Base-by-base conservation (phyloP, 2,113 vertebrate species). In the Hippolais icterina region DNA sequence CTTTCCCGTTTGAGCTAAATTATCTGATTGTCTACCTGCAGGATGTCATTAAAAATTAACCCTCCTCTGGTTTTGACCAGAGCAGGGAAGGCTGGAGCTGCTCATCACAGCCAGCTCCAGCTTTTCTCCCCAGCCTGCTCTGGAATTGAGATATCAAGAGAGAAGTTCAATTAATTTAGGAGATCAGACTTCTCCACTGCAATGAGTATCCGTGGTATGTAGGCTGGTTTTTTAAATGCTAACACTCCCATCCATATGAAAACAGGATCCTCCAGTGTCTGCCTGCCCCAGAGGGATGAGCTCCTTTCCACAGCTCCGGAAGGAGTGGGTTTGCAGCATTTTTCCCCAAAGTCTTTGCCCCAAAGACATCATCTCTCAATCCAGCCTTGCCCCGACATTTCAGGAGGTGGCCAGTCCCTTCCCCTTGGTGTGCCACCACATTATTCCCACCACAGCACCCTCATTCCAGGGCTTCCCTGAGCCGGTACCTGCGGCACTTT, bases 281-380 rank as follows among this genome's bases (percentile, higher is more conserved):
- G 54, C 65, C 23, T 31, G 31, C 18, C 66, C 76, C 12, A 37
- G 28, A 63, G 52, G 57, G 46, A 5, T 0, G 3, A 61, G 25
- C 35, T 79, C 41, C 56, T 56, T 53, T 44, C 76, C 37, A 11
- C 11, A 19, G 35, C 42, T 78, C 60, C 33, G 16, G 39, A 68
- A 66, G 37, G 12, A 61, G 44, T 54, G 11, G 16, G 4, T 53
- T 71, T 29, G 41, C 41, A 69, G 59, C 9, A 23, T 25, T 87
- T 78, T 44, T 10, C 60, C 50, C 49, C 21, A 5, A 49, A 35
- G 5, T 9, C 29, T 70, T 44, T 66, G 28, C 31, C 28, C 17
- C 33, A n/a, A n/a, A n/a, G 52, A 7, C 1, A 1, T 15, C 1
- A 37, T 9, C 44, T 60, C 37, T 54, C 12, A 15, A 24, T 14